A percentile compares a stretch with the other conserved stretches of the same genome.
These are phyloP conservation scores for Hemicentrotus pulcherrimus DNA, from an alignment of 35 echinoderm and acorn worm genomes.

Conservation along the genomic window DNA sequence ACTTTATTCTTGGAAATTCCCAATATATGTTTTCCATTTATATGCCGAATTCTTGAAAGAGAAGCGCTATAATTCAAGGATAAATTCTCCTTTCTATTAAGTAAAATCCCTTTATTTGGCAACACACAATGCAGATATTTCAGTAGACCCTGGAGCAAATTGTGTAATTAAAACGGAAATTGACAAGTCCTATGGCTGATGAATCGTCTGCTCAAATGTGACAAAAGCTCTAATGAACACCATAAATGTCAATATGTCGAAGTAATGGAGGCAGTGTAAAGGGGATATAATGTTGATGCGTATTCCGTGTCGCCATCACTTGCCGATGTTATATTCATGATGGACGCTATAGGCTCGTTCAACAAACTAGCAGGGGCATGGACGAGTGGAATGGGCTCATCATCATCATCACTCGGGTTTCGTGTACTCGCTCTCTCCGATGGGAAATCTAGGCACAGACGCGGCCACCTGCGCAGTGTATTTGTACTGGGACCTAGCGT, in stretches of 20 bases:
- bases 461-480: not conserved
- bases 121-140: not conserved
- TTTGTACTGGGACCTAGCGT: not conserved
- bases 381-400: not conserved
- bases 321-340: not conserved
- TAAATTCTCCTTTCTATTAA: not conserved
- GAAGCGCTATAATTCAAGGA: too few species aligned
- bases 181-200: not conserved
- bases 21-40: too few species aligned
- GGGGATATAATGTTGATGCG: not conserved
- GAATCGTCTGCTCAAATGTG: not conserved
- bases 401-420: not conserved
- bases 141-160: not conserved
- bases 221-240: not conserved
- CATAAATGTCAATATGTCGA: slow-evolving; percentile 12
- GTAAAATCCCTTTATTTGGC: not conserved
- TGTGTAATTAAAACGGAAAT: slow-evolving; percentile 7
- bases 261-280: not conserved
- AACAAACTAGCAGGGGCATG: not conserved
- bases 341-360: not conserved
- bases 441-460: slow-evolving; percentile 9
- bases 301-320: not conserved
- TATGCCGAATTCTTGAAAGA: too few species aligned
- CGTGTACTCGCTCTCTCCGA: not conserved
- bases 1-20: too few species aligned